Base-by-base conservation (phyloP, 2,888 invertebrate genomes). In the Agriopis leucophaearia region DNA sequence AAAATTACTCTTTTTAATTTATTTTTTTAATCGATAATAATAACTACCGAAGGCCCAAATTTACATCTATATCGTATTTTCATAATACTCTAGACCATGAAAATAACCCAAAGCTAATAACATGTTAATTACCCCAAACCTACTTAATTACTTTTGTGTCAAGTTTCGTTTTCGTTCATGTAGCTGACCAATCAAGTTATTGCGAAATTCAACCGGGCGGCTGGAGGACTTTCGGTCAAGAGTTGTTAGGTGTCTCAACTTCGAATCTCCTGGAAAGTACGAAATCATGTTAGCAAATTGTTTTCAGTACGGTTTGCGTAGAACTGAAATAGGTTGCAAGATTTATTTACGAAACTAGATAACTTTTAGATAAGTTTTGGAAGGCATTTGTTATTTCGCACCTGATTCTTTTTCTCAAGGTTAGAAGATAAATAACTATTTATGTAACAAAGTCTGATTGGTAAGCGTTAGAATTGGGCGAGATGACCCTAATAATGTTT, bases 251-350 rank as follows among this genome's bases (percentile, higher is more conserved):
- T 73, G 69, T 73, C 66, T 75, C 70, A 75, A 81, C 79, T 80
- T 74, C 54, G 64, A 74, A 76, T 75, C 73, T 73, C 74, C 66
- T 61, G 71, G 74, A 76, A 78, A 83, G 82, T 80, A 82, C 78
- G 72, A 74, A 81, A 80, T 78, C 76, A 71, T 82, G 83, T 81
- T 81, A 75, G 74, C 54, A 71, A 80, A 80, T 77, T 80, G 80
- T 79, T 79, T 71, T 68, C 61, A 36, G 61, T 55, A 50, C 55
- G 62, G 62, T 35, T 66, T 81, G 80, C 81, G 81, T 81, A 81
- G 74, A 73, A 69, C 67, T 72, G 72, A 80, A 78, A 78, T 74
- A 77, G 76, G 71, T 54, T 36, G 58, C 63, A 73, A 69, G 72
- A 72, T 77, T 72, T 71, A 66, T 61, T 66, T 45, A 62, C 60